Conservation (phyloP, 2,113 vertebrate genomes). For the Corvus hawaiiensis region DNA sequence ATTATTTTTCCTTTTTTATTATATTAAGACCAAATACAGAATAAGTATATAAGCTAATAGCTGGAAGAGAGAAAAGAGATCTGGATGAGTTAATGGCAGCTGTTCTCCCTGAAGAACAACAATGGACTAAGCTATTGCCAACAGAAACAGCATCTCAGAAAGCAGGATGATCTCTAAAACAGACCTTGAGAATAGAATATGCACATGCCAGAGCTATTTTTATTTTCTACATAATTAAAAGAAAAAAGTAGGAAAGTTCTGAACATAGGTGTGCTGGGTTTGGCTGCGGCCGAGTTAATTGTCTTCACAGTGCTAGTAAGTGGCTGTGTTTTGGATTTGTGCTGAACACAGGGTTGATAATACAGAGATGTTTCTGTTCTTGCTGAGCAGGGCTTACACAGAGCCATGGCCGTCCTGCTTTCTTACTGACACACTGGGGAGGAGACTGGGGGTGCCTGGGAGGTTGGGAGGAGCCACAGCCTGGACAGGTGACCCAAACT, state of each 20-base stretch:
- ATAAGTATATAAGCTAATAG: not conserved
- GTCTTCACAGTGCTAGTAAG: not conserved
- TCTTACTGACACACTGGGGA: fast-evolving
- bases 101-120: not conserved
- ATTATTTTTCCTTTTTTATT: not conserved
- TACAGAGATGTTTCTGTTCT: not conserved
- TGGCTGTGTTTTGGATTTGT: not conserved
- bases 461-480: not conserved
- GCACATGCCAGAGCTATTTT: not conserved
- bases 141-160: not conserved
- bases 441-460: not conserved
- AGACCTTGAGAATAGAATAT: not conserved
- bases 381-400: not conserved
- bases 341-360: not conserved
- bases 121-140: not conserved
- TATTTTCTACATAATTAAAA: not conserved
- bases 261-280: not conserved
- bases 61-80: not conserved
- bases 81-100: not conserved
- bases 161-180: not conserved
- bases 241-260: not conserved
- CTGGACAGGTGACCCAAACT: not conserved
- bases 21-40: not conserved
- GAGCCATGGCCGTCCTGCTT: not conserved
- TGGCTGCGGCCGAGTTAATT: not conserved